Base-by-base conservation (phyloP, 1,140 invertebrate species). In the Drosophila grimshawi region DNA sequence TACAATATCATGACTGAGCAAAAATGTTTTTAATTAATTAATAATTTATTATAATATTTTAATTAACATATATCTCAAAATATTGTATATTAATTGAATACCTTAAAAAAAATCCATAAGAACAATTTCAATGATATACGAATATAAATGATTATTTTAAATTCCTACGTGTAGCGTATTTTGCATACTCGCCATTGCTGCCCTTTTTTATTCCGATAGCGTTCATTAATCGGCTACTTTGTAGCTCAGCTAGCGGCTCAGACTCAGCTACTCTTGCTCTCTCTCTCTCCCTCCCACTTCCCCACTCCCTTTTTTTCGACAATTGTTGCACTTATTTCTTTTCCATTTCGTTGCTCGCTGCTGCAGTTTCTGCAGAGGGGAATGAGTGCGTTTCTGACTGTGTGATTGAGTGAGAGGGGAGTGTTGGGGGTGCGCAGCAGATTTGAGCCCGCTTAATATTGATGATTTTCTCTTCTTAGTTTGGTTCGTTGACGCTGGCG, bases 371-470 rank as follows among this genome's bases (percentile, higher is more conserved):
- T 37, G 56, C 55, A 63, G 56, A 62, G 67, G 71, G 72, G 72
- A 69, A 59, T 39, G 59, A 60, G 41, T 68, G 41, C 37, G 27
- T 55, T 19, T 64, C 29, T 61, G 56, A 43, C 35, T 29, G 35
- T 46, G 37, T 27, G 3, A 43, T 11, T 48, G 51, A 35, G 5
- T 6, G 49, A 60, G 68, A 37, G 66, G 55, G 65, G 55, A 19
- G 33, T 33, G 57, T 62, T 43, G 64, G 76, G 57, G 71, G 2
- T 5, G 60, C 41, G 49, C 32, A 57, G 59, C 60, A 59, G 70
- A 81, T 82, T 82, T 82, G 78, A 80, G 80, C 80, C 80, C 75
- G 63, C 80, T 77, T 75, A 80, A 78, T 75, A 80, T 71, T 53
- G 57, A 74, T 62, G 65, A 65, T 49, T 73, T 56, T 74, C 49